Conservation (phyloP, 2,888 invertebrate species). For the Drosophila flavopinicola region DNA sequence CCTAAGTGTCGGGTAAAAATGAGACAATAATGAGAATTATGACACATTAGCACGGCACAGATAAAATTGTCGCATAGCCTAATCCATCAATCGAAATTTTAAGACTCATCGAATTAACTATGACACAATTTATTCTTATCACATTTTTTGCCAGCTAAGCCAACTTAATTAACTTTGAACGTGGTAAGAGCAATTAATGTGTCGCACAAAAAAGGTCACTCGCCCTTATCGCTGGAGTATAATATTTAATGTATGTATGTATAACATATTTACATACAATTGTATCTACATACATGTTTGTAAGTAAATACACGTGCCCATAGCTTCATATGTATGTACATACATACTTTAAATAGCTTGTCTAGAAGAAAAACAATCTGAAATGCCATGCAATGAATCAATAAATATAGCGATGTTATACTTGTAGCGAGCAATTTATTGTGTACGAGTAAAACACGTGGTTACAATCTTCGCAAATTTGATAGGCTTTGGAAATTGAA, state of each 20-base stretch:
- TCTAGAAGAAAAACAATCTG: neutral
- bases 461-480: conserved; percentile 24
- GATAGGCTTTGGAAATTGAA: conserved; percentile 27
- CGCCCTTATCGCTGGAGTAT: conserved; percentile 27
- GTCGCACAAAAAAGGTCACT: conserved; percentile 6
- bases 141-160: neutral
- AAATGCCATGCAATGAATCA: conserved; percentile 6
- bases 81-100: conserved; percentile 8
- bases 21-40: neutral
- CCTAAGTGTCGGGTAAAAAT: neutral
- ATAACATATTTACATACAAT: neutral
- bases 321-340: neutral
- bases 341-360: neutral
- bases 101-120: conserved; percentile 15
- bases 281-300: neutral
- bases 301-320: neutral
- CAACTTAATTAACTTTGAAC: conserved; percentile 57
- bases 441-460: conserved; percentile 41
- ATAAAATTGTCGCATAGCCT: neutral
- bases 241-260: conserved; percentile 1
- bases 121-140: conserved; percentile 4
- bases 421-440: neutral
- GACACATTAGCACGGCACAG: neutral
- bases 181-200: conserved; percentile 18
- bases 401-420: conserved; percentile 7